Base-by-base conservation (phyloP, 2,888 invertebrate species). In the Pristionchus mayeri region DNA sequence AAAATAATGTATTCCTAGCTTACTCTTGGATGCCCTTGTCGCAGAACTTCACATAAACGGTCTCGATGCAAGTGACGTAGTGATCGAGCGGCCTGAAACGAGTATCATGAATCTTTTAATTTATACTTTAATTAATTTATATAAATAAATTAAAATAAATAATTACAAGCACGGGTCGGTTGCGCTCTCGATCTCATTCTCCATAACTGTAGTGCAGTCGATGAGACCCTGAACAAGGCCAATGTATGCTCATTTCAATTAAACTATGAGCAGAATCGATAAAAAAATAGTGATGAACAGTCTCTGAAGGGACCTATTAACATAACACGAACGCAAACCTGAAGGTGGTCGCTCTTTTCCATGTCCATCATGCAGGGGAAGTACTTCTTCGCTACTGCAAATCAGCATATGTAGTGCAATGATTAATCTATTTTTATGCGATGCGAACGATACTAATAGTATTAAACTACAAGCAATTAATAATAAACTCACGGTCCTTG, bases 351-450 rank as follows among this genome's bases (percentile, higher is more conserved):
- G n/a, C n/a, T 37, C 3, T 18, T 37, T 37, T 67, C 37, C 34
- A 67, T 37, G 37, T 67, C 67, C 67, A 67, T 67, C 67, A 67
- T 67, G 67, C 67, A 67, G 11, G 34, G 34, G 67, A 37, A 67
- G 67, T 67, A 67, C 1, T 11, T 18, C 21, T 67, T 67, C 34
- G 67, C 21, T 37, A 67, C 67, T 67, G 67, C 2, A 67, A 63
- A 63, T n/a, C n/a, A n/a, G 2, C 24, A 60, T 24, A 60, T 60
- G 27, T n/a, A n/a, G n/a, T n/a, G n/a, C n/a, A n/a, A n/a, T n/a
- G n/a, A n/a, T n/a, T n/a, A n/a, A n/a, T n/a, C n/a, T n/a, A n/a
- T n/a, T n/a, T n/a, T n/a, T n/a, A n/a, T n/a, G n/a, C n/a, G n/a
- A n/a, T n/a, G n/a, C n/a, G n/a, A n/a, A n/a, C n/a, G n/a, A n/a